These are phyloP conservation scores for Cyrtodaria siliqua DNA, from an alignment of 2,888 invertebrate genomes.

Conservation along the genomic window DNA sequence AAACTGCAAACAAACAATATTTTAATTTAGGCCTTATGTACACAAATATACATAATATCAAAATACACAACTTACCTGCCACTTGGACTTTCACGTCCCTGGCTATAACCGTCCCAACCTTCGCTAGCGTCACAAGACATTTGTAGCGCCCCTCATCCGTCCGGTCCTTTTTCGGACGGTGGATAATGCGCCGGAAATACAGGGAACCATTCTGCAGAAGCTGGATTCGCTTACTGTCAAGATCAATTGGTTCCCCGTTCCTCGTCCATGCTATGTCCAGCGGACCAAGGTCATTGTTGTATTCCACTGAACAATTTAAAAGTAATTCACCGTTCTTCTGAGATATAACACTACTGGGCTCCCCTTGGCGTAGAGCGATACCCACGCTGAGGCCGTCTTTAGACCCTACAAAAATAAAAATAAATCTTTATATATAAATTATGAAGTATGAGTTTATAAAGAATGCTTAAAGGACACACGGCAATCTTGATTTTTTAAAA, in stretches of 20 bases:
- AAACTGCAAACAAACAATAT: too few relatives aligned
- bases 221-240: slow-evolving; percentile 57
- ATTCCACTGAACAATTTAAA: slow-evolving; percentile 70
- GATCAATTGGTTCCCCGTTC: slow-evolving; percentile 57
- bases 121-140: slow-evolving; percentile 44
- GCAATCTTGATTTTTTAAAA: too few relatives aligned
- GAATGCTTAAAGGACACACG: too few relatives aligned
- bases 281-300: slow-evolving; percentile 42
- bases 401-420: slow-evolving; percentile 55
- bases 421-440: neutral
- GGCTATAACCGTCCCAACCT: slow-evolving; percentile 56
- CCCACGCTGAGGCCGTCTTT: slow-evolving; percentile 44
- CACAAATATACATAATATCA: too few relatives aligned
- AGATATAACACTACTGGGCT: slow-evolving; percentile 61
- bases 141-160: slow-evolving; percentile 64
- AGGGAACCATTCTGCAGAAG: slow-evolving; percentile 68
- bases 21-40: too few relatives aligned
- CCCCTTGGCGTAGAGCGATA: slow-evolving; percentile 45
- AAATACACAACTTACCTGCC: slow-evolving; percentile 66
- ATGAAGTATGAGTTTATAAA: neutral
- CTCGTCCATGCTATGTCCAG: slow-evolving; percentile 62
- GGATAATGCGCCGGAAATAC: slow-evolving; percentile 64
- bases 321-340: slow-evolving; percentile 68
- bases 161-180: slow-evolving; percentile 61
- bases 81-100: slow-evolving; percentile 50